These are phyloP conservation scores for Sturmia bella DNA, from an alignment of 2,888 invertebrate species.

Conservation along the genomic window DNA sequence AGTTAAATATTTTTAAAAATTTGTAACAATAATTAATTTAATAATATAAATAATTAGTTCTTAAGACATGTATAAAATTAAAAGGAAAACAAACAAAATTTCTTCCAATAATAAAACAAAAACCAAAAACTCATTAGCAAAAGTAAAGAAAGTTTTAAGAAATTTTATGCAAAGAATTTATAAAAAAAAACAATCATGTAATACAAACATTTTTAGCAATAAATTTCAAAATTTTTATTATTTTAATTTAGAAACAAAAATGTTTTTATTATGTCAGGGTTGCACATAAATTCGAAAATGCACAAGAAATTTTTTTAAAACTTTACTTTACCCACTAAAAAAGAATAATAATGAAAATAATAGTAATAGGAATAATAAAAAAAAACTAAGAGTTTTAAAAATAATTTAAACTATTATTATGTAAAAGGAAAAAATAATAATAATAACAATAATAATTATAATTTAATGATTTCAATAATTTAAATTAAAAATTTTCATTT, in stretches of 20 bases:
- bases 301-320: slow-evolving; percentile 7
- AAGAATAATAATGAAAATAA: slow-evolving; percentile 31
- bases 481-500: slow-evolving; percentile 19
- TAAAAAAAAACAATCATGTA: slow-evolving; percentile 43
- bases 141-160: slow-evolving; percentile 33
- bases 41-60: slow-evolving; percentile 57
- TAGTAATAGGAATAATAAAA: background rate
- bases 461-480: slow-evolving; percentile 60
- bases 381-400: background rate
- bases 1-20: slow-evolving; percentile 22
- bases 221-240: slow-evolving; percentile 10
- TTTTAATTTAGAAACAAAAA: slow-evolving; percentile 20
- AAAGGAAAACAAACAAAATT: slow-evolving; percentile 39
- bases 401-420: background rate
- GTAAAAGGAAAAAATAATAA: background rate
- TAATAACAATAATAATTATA: no score
- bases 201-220: slow-evolving; percentile 29
- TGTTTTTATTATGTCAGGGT: slow-evolving; percentile 38
- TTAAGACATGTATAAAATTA: slow-evolving; percentile 65
- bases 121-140: slow-evolving; percentile 1
- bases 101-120: slow-evolving; percentile 60
- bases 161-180: slow-evolving; percentile 4
- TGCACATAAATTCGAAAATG: background rate
- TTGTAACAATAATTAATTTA: slow-evolving; percentile 68
- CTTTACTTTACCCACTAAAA: slow-evolving; percentile 45